A percentile compares a stretch with the other conserved stretches of the same genome.
Conservation (phyloP, 2,113 vertebrate genomes). For the Cyanistes caeruleus region DNA sequence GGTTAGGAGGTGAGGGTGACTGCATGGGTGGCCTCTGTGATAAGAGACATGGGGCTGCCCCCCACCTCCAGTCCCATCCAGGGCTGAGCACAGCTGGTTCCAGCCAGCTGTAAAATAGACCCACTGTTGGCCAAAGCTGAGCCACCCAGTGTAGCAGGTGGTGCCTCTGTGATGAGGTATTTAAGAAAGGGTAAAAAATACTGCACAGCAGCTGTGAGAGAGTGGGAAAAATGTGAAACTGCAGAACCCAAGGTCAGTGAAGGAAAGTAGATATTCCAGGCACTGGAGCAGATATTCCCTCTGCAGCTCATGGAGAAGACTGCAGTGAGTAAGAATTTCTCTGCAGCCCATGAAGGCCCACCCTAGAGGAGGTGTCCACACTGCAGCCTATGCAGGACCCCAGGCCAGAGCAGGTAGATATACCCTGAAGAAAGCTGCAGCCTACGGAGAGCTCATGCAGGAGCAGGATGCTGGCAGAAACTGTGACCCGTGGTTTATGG, state of each 20-base stretch:
- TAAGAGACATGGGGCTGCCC: neutral
- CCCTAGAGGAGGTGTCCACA: neutral
- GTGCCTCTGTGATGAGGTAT: neutral
- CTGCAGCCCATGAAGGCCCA: neutral
- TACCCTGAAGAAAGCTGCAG: neutral
- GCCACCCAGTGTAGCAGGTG: neutral
- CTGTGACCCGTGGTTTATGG: accelerated
- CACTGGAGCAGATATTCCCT: neutral
- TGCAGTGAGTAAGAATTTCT: neutral
- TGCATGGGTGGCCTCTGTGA: neutral
- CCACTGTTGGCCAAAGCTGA: neutral
- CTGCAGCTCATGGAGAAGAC: neutral
- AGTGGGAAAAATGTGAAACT: neutral
- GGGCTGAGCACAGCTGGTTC: neutral
- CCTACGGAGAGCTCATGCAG: accelerated
- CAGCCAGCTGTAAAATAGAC: neutral
- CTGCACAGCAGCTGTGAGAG: neutral
- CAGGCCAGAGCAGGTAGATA: neutral
- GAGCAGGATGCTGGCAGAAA: neutral
- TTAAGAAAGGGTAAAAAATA: neutral
- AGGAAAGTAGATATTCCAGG: neutral
- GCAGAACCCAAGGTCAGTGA: neutral
- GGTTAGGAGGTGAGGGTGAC: neutral
- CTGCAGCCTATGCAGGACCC: neutral
- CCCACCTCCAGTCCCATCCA: neutral